Evolutionary conservation across 2,888 invertebrate species (phyloP).

Genomic region (Agrotis ipsilon): DNA sequence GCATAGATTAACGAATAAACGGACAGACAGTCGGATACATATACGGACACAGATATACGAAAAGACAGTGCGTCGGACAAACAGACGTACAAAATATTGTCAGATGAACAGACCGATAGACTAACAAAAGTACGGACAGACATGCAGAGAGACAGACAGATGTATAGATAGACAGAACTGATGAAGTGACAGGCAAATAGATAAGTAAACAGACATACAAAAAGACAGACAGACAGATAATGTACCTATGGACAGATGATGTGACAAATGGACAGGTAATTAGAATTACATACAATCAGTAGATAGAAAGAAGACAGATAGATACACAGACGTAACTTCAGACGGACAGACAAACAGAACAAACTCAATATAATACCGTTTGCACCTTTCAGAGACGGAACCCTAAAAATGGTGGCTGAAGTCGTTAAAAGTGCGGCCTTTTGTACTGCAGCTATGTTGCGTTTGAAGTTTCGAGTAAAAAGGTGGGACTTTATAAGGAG

Average conservation of each 20-base stretch:
- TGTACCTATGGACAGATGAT: too few species aligned
- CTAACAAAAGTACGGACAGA: background rate
- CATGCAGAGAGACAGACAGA: too few species aligned
- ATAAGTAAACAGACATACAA: too few species aligned
- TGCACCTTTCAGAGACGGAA: background rate
- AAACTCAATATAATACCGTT: too few species aligned
- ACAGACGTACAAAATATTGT: background rate
- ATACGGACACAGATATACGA: background rate
- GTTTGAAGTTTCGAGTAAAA: conserved; percentile 55
- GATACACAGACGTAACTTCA: too few species aligned
- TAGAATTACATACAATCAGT: background rate
- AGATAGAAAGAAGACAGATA: background rate
- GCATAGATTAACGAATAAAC: background rate
- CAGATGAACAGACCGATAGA: background rate
- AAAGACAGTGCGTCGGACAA: background rate
- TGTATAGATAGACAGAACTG: too few species aligned
- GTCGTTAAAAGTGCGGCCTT: conserved; percentile 55
- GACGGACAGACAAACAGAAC: too few species aligned
- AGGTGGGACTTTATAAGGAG: conserved; percentile 22
- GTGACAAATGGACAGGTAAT: background rate
- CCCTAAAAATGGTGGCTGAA: conserved; percentile 52
- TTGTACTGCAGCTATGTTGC: conserved; percentile 45
- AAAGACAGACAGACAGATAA: too few species aligned
- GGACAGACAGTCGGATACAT: background rate
- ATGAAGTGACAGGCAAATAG: background rate